A percentile compares a stretch with the other conserved stretches of the same genome.
Conservation (phyloP, 2,888 invertebrate species). For the Agrypnus murinus region DNA sequence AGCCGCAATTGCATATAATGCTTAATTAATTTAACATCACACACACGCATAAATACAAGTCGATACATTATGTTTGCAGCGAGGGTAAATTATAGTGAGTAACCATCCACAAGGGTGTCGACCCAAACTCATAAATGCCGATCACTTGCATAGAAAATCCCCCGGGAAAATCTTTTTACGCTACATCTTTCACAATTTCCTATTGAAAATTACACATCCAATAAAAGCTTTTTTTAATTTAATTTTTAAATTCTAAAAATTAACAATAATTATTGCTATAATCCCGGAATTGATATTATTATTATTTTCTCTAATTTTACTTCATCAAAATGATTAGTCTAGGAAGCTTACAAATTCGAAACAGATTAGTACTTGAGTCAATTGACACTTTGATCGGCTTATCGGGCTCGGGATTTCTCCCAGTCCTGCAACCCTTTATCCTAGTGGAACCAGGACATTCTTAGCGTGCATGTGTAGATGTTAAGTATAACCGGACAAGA, state of each 20-base stretch:
- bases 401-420: slow-evolving; percentile 51
- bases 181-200: slow-evolving; percentile 38
- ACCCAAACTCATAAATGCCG: slow-evolving; percentile 30
- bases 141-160: slow-evolving; percentile 40
- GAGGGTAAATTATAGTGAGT: slow-evolving; percentile 35
- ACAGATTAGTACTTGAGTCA: slow-evolving; percentile 58
- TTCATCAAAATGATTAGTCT: slow-evolving; percentile 45
- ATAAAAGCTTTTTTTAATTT: background rate
- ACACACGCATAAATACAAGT: background rate
- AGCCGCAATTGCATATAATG: too few species aligned
- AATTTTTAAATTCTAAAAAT: too few species aligned
- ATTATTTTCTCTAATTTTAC: background rate
- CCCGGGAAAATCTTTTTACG: slow-evolving; percentile 45
- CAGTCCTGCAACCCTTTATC: slow-evolving; percentile 54
- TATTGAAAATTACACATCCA: slow-evolving; percentile 32
- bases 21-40: too few species aligned
- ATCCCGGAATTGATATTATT: background rate
- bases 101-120: slow-evolving; percentile 36
- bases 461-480: slow-evolving; percentile 39
- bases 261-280: too few species aligned
- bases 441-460: slow-evolving; percentile 45
- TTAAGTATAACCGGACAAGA: slow-evolving; percentile 40
- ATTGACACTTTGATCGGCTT: slow-evolving; percentile 59
- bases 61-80: background rate
- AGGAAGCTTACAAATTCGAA: slow-evolving; percentile 45